Evolutionary conservation across 2,797 vertebrate genomes (phyloP), one percentile per base, ranked within the genome.

Genomic region (Scolopax rusticola): DNA sequence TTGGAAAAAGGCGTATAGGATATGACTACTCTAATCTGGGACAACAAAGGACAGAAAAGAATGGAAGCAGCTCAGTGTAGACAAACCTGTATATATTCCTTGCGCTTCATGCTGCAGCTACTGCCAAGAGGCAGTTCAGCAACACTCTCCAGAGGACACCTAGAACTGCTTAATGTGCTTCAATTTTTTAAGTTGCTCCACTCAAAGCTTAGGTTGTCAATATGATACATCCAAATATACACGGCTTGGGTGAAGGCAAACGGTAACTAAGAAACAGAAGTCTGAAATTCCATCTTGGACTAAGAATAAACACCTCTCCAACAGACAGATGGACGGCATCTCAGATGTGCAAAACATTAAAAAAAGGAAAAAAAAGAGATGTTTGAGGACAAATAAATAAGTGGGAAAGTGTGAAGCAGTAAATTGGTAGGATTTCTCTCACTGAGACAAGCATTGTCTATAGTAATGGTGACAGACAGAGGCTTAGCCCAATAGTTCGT

Each of bases 241-340:
- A 63, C 32, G 43, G 63, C 61, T 59, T 28, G 54, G 54, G 16
- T 30, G 57, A 75, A 86, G 54, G 59, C 75, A 94, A 91, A 48
- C 2, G 59, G 93, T 94, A 91, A 88, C 95, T 84, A 93, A 87
- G 89, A 85, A 94, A 93, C 84, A 73, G 32, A 57, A 91, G 60
- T 19, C 63, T 86, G 67, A 93, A 90, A 92, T 84, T 87, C 67
- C 48, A 43, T 63, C 78, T 48, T 74, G 60, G 70, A 70, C 91
- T 87, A 84, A 94, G 84, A 95, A 93, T 93, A 96, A 94, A 81
- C 54, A 78, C 93, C 77, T 95, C 78, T 65, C 67, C 13, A 84
- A 85, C 57, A 59, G 57, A 75, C 76, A 92, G 77, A 93, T 82
- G 88, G 91, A 95, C 40, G 7, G 4, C 32, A 93, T 77, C 74